These are phyloP conservation scores for Allacma fusca DNA, from an alignment of 2,888 invertebrate species.

Conservation along the genomic window DNA sequence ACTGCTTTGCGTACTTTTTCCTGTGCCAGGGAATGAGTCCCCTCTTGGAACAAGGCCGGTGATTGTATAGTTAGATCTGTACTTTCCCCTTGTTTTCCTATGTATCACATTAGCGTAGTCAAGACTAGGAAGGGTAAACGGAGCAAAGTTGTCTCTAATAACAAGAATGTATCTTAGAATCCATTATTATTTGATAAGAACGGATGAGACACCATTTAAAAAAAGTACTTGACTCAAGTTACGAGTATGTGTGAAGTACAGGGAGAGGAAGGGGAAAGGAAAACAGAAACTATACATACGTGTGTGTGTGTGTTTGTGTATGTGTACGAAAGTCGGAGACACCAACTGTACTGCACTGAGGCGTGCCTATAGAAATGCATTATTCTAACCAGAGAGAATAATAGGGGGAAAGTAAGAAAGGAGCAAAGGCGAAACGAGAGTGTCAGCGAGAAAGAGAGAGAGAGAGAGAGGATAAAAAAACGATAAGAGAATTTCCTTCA, in stretches of 20 bases:
- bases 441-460: background rate
- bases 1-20: background rate
- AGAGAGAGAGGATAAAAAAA: background rate
- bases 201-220: background rate
- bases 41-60: too few relatives aligned
- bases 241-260: background rate
- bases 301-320: too few relatives aligned
- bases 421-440: slow-evolving; percentile 7
- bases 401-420: background rate
- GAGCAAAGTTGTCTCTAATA: background rate
- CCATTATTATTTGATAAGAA: slow-evolving; percentile 4
- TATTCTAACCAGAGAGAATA: background rate
- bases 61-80: too few relatives aligned
- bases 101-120: background rate
- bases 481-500: background rate
- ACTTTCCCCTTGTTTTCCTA: too few relatives aligned
- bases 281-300: background rate
- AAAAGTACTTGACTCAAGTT: background rate
- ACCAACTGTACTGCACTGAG: too few relatives aligned
- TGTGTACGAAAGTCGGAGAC: too few relatives aligned
- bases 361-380: background rate
- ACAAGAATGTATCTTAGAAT: background rate
- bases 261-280: background rate
- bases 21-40: too few relatives aligned
- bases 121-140: background rate